Evolutionary conservation across 2,113 vertebrate species (phyloP), one percentile per base, ranked within the genome.

Genomic region (Cephalopterus ornatus): DNA sequence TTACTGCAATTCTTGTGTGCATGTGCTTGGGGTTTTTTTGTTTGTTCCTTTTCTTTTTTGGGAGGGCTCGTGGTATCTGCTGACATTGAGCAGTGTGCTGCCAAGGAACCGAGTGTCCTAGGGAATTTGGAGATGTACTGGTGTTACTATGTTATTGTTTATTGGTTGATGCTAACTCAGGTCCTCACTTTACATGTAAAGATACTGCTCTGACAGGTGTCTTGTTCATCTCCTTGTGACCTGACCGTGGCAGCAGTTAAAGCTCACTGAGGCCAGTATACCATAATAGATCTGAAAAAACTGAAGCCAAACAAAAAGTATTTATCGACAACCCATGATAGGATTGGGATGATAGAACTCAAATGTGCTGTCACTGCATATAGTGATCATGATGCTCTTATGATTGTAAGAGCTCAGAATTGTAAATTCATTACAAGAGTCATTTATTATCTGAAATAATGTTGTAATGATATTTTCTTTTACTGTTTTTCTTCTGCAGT

Each of bases 1-100:
- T 62, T 19, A 5, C 1, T 49, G 49, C 42, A 58, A 2, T 37
- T 41, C 0, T 0, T 68, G 8, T 32, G 3, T 32, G 18, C 32
- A 2, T 13, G 14, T 35, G 35, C 44, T 44, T 35, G 58, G 17
- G 53, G 14, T 4, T 17, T 61, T 8, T 41, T 63, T 41, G 41
- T 56, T 55, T 20, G 24, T 17, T 41, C 30, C 26, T n/a, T 56
- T 35, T 30, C 18, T 13, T 18, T 46, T 58, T 24, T 7, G 49
- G 20, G 28, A 49, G 47, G 49, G 13, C 44, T 87, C 4, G 0
- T 18, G 13, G 19, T 41, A 32, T 74, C 63, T 59, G 42, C 30
- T 59, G 58, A 44, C 27, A 3, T 23, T 27, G n/a, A 70, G 42
- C 42, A 53, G 12, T 0, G 2, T 71, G 32, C 47, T 70, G 19